Base-by-base conservation (phyloP, 2,888 invertebrate genomes). In the Morpho helenor region DNA sequence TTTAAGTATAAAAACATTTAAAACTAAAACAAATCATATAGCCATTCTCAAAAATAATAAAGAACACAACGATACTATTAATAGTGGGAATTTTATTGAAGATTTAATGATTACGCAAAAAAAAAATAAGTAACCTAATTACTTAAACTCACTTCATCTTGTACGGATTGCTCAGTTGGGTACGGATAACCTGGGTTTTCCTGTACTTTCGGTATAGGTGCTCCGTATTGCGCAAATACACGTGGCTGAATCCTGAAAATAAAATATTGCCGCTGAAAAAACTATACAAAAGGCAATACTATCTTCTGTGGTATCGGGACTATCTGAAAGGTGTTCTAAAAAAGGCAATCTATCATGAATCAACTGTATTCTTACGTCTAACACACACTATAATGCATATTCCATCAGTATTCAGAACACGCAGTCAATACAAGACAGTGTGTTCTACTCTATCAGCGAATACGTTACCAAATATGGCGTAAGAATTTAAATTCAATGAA, bases 161-260 rank as follows among this genome's bases (percentile, higher is more conserved):
- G 66, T 7, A 56, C 44, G 9, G 66, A 39, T 2, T 76, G 59
- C 63, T 82, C 86, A 0, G 86, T 82, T 3, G 85, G 80, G 0
- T 79, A 66, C 7, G 69, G 64, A 7, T 67, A 67, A 31, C 67
- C 67, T 2, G 81, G 77, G 9, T 66, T 68, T 1, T 73, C 75
- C 54, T 79, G 78, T 1, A 74, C 78, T 52, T 69, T 0, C 72
- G 80, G 77, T 7, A 65, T 76, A 0, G 89, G 87, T 0, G 75
- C 77, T 16, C 89, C 89, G 23, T 89, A 89, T 54, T 76, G 74
- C 0, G 80, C 72, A 55, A 73, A 68, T 0, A 80, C 76, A 3
- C 88, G 80, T 0, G 89, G 89, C 59, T 85, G 86, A 5, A 87
- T 89, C 60, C 89, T 89, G 62, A 2, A 70, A 68, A 8, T 2